phyloP scores from a whole-genome alignment of 1,140 invertebrate genomes.

The Aphelenchoides avenae region DNA sequence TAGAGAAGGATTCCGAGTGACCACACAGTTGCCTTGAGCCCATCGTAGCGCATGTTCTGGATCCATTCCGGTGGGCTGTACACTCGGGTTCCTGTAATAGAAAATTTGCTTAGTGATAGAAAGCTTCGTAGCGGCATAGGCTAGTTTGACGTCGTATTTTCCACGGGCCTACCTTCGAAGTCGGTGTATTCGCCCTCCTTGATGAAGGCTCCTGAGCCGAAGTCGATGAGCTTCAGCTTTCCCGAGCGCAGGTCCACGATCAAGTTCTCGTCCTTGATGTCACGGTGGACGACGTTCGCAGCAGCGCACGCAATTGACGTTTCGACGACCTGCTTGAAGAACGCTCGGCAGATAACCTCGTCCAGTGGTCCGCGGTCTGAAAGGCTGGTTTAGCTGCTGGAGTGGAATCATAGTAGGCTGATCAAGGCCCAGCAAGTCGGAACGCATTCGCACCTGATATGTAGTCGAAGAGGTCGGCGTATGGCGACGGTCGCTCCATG shows the following conservation, averaged over 20 bases:
- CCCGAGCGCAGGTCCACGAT: conserved; percentile 66
- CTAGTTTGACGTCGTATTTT: too few species aligned
- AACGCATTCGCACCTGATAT: too few species aligned
- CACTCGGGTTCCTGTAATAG: conserved; percentile 66
- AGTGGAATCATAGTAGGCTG: too few species aligned
- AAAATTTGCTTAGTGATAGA: too few species aligned
- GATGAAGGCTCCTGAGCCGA: conserved; percentile 68
- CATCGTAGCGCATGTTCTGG: conserved; percentile 65
- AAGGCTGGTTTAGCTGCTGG: too few species aligned
- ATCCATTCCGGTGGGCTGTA: conserved; percentile 73
- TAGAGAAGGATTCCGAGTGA: conserved; percentile 70
- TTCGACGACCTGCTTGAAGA: conserved; percentile 61
- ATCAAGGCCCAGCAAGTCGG: too few species aligned
- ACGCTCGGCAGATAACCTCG: too few species aligned
- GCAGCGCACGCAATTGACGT: conserved; percentile 64
- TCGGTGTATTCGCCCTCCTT: conserved; percentile 67
- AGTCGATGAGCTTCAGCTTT: conserved; percentile 67
- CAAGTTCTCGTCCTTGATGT: conserved; percentile 70
- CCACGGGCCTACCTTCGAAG: conserved; percentile 68
- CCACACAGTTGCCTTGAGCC: conserved; percentile 68
- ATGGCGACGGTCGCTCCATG: conserved; percentile 68
- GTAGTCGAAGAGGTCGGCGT: conserved; percentile 70
- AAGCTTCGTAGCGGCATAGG: too few species aligned
- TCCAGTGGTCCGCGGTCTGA: conserved; percentile 66
- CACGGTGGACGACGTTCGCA: conserved; percentile 66